Evolutionary conservation across 1,140 invertebrate genomes (phyloP).

Genomic region (Holotrichia oblita): DNA sequence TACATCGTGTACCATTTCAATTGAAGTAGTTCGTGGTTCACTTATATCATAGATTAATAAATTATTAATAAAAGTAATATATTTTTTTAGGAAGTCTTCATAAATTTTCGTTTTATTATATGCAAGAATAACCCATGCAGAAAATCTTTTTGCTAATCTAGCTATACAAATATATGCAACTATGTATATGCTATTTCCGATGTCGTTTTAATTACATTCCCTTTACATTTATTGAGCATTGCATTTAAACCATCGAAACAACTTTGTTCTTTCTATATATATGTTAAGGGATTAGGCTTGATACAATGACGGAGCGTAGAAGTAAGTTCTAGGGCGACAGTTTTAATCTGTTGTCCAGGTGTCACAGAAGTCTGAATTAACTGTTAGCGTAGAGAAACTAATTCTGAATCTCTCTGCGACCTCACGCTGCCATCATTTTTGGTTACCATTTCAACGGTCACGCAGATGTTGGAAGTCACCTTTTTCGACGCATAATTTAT

Average conservation of each 20-base stretch:
- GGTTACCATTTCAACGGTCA: neutral
- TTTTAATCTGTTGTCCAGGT: neutral
- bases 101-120: too few species aligned
- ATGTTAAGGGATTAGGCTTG: neutral
- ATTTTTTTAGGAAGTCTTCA: too few species aligned
- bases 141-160: too few species aligned
- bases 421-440: neutral
- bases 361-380: conserved; percentile 12
- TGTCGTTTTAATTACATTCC: neutral
- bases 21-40: too few species aligned
- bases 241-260: neutral
- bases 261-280: conserved; percentile 13
- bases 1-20: too few species aligned
- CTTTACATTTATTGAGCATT: neutral
- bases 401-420: conserved; percentile 5
- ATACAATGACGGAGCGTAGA: conserved; percentile 6
- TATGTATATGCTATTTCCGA: too few species aligned
- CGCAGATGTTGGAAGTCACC: conserved; percentile 10
- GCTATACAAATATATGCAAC: too few species aligned
- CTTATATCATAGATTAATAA: too few species aligned
- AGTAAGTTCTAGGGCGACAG: conserved; percentile 11
- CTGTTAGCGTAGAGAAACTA: neutral
- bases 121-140: too few species aligned
- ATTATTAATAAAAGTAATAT: too few species aligned
- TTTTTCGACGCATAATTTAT: conserved; percentile 1